phyloP scores from a whole-genome alignment of 1,140 invertebrate species.

The Chironomus striatipennis region DNA sequence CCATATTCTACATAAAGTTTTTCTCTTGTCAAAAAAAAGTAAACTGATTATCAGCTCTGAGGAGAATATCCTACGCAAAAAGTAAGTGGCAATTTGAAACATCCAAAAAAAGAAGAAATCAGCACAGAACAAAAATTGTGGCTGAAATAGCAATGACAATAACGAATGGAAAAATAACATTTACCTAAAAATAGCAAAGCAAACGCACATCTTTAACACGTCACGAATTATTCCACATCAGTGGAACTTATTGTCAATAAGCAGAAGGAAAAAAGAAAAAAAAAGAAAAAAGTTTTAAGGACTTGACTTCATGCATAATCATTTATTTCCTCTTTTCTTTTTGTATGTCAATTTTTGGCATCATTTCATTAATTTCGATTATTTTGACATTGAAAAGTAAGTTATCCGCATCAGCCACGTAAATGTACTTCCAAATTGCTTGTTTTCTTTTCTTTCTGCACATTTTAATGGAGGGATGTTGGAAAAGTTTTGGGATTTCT shows the following conservation, averaged over 20 bases:
- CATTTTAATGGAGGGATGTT: no score
- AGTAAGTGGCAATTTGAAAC: no score
- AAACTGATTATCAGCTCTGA: no score
- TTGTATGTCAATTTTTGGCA: neutral
- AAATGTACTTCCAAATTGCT: no score
- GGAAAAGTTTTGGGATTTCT: no score
- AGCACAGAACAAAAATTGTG: neutral
- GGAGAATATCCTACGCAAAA: no score
- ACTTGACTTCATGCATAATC: neutral
- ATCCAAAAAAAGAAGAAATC: no score
- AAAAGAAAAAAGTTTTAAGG: neutral
- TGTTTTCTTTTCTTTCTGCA: no score
- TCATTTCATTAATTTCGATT: conserved; percentile 14
- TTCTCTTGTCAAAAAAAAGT: no score
- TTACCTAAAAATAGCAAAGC: neutral
- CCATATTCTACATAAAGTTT: no score
- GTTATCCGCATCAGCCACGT: no score
- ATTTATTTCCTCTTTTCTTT: neutral
- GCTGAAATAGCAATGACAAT: neutral
- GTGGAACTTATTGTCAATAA: neutral
- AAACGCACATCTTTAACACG: neutral
- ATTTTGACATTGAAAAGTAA: neutral
- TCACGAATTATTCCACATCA: neutral
- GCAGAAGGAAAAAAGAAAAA: neutral
- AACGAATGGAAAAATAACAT: neutral